phyloP scores from a whole-genome alignment of 2,797 vertebrate genomes.

The Taeniopygia guttata region DNA sequence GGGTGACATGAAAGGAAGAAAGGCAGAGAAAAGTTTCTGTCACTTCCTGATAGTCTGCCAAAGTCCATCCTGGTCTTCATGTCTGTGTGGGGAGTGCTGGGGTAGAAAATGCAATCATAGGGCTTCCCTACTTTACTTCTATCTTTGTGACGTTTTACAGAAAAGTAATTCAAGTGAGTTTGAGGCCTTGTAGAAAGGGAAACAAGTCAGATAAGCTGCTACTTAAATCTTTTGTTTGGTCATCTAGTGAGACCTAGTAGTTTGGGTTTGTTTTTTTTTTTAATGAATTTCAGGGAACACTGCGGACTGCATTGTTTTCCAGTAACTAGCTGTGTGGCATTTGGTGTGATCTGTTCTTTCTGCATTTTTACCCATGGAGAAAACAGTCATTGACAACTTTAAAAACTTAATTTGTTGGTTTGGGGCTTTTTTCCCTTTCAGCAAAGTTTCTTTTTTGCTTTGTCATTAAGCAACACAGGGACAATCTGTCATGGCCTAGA shows the following conservation, averaged over 20 bases:
- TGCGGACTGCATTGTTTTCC: background rate
- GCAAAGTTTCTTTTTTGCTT: background rate
- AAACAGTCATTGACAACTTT: background rate
- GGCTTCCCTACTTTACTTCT: background rate
- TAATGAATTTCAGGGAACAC: background rate
- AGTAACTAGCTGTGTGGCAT: background rate
- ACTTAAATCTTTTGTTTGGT: background rate
- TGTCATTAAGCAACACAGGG: background rate
- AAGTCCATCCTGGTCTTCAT: background rate
- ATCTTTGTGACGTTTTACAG: background rate
- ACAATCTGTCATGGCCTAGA: background rate
- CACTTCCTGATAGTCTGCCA: background rate
- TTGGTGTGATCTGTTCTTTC: background rate
- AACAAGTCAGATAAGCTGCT: background rate
- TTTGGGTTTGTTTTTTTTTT: background rate
- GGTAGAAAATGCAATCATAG: background rate
- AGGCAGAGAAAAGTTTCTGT: background rate
- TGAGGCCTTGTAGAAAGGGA: background rate
- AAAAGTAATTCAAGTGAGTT: background rate
- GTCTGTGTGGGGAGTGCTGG: background rate
- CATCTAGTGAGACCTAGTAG: background rate
- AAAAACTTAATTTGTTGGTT: background rate
- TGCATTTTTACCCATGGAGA: background rate
- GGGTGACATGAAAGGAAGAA: background rate
- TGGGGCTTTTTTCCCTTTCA: background rate